These are phyloP conservation scores for Phragmatobia fuliginosa DNA, from an alignment of 2,888 invertebrate genomes.

Conservation along the genomic window DNA sequence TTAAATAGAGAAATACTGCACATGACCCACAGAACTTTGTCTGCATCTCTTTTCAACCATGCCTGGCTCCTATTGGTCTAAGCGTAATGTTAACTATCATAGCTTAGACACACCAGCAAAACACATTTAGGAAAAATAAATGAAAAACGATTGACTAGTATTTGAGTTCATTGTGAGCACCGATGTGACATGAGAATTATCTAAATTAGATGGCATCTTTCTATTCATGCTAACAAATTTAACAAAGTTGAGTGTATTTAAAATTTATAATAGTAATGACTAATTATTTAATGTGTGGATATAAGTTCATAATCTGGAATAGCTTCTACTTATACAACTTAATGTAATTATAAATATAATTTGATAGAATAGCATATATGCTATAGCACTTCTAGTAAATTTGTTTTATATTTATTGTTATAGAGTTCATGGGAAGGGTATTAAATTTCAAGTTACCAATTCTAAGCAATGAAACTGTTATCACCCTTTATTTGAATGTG, in stretches of 20 bases:
- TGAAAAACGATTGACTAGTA: too few species aligned
- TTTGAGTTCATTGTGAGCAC: too few species aligned
- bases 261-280: neutral
- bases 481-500: conserved; percentile 23
- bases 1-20: neutral
- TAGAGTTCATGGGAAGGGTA: conserved; percentile 32
- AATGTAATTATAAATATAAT: conserved; percentile 6
- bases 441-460: conserved; percentile 51
- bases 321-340: neutral
- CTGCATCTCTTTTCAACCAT: too few species aligned
- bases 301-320: conserved; percentile 10
- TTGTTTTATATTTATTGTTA: conserved; percentile 28
- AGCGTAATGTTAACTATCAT: too few species aligned
- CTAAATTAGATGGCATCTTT: neutral
- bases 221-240: neutral
- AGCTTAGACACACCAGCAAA: too few species aligned
- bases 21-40: neutral
- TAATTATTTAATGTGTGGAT: neutral
- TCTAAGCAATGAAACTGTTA: conserved; percentile 41
- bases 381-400: conserved; percentile 27
- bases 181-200: too few species aligned
- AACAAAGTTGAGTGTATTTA: neutral
- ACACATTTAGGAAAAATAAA: too few species aligned
- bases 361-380: conserved; percentile 14
- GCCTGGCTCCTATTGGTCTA: too few species aligned